Conservation (phyloP, 2,797 vertebrate species). For the Myotis myotis region DNA sequence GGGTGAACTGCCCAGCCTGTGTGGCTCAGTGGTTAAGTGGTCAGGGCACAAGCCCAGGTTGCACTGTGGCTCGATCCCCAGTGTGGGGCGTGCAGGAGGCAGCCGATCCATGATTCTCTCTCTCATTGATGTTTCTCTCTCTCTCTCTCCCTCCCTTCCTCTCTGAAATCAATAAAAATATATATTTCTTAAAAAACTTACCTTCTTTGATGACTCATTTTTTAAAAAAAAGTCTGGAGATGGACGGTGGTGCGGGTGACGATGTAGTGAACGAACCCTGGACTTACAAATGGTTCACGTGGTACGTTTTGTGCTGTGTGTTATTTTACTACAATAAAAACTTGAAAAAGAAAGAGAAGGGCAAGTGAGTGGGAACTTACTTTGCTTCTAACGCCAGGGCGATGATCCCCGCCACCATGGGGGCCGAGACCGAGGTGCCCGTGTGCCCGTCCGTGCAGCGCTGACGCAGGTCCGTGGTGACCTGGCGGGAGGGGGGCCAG, state of each 20-base stretch:
- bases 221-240: not conserved
- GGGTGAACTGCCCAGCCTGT: too few relatives aligned
- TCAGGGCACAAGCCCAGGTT: not conserved
- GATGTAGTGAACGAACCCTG: not conserved
- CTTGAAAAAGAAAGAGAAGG: rapidly evolving
- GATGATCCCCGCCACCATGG: slow-evolving; percentile 88
- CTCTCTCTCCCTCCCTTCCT: too few relatives aligned
- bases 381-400: slow-evolving; percentile 89
- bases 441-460: slow-evolving; percentile 88
- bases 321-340: not conserved
- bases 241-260: rapidly evolving
- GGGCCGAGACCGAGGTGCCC: slow-evolving; percentile 87
- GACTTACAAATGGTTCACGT: too few relatives aligned
- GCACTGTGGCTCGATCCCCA: too few relatives aligned
- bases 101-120: not conserved
- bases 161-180: too few relatives aligned
- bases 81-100: not conserved
- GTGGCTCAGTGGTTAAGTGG: too few relatives aligned
- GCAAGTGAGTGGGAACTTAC: slow-evolving; percentile 78
- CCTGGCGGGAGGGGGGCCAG: slow-evolving; percentile 70
- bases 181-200: too few relatives aligned
- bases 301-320: too few relatives aligned
- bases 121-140: not conserved
- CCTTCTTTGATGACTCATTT: too few relatives aligned
- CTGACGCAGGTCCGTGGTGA: slow-evolving; percentile 87